These are phyloP conservation scores for Eufriesea mexicana DNA, from an alignment of 1,140 invertebrate species.

Conservation along the genomic window DNA sequence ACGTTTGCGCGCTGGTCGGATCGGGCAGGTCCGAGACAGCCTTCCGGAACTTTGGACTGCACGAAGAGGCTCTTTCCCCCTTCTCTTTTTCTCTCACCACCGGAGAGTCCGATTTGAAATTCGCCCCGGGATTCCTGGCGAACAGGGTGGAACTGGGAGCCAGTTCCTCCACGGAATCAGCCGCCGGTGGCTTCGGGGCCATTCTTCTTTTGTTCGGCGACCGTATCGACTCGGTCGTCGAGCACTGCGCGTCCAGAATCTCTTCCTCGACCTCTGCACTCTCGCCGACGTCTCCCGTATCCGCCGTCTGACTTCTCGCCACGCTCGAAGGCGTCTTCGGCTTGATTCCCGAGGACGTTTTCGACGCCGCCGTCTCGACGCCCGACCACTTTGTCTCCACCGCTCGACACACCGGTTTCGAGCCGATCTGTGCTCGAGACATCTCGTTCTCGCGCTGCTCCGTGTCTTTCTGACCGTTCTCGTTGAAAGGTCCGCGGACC, in stretches of 20 bases:
- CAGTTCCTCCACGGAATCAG: slow-evolving; percentile 79
- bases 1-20: slow-evolving; percentile 80
- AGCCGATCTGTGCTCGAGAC: background rate
- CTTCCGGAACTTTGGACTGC: slow-evolving; percentile 85
- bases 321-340: background rate
- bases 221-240: slow-evolving; percentile 73
- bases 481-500: background rate
- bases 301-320: background rate
- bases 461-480: background rate
- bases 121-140: slow-evolving; percentile 84
- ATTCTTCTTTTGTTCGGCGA: slow-evolving; percentile 83
- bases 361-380: background rate
- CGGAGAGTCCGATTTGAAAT: slow-evolving; percentile 85
- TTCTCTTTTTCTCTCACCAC: slow-evolving; percentile 90
- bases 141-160: slow-evolving; percentile 74
- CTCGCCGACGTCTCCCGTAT: background rate
- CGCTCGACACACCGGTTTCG: background rate
- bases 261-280: background rate
- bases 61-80: slow-evolving; percentile 86
- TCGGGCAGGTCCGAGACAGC: slow-evolving; percentile 75
- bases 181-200: slow-evolving; percentile 86
- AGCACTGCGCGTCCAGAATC: background rate
- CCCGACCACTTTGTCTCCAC: background rate
- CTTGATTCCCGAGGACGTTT: background rate
- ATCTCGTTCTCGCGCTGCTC: background rate